Evolutionary conservation across 1,140 invertebrate genomes (phyloP), one percentile per base, ranked within the genome.

Genomic region (Portunus trituberculatus): DNA sequence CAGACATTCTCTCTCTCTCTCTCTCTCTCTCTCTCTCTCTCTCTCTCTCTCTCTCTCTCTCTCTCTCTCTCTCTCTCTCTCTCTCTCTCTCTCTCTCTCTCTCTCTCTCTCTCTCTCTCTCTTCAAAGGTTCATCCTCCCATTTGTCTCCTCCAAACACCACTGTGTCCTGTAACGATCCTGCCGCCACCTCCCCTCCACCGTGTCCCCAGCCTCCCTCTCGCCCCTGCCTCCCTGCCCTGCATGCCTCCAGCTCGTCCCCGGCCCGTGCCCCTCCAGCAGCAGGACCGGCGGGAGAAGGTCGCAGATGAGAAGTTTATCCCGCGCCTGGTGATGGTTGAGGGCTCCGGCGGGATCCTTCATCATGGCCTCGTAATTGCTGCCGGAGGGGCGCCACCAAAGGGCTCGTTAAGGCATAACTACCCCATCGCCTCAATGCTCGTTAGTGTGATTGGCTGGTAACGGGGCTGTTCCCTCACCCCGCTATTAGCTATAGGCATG

Each of bases 41-140:
- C 84, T 87, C 84, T 87, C 84, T 87, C 84, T 87, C 84, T 87
- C 84, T 87, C 84, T 87, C 84, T 87, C 84, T 87, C 84, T 87
- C 84, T 87, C 84, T 87, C 84, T 87, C 84, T 87, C 84, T 87
- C 84, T 87, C 39, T 32, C 39, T 46, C 31, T 87, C 31, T 32
- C 39, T 87, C 84, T 32, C 31, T 87, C 31, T 87, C 39, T 87
- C 39, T 32, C 84, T 32, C 84, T 87, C 31, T 87, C 84, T 87
- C 39, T 39, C 84, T 87, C 31, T 87, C 84, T 39, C 39, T 87
- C 31, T 46, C 84, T 87, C 31, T 87, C 84, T 87, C 84, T 46
- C 8, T 4, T 46, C 31, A 39, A 87, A 87, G 31, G 84, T 31
- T 91, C 46, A 20, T 59, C 46, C 16, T 52, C 46, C 46, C 46